Base-by-base conservation (phyloP, 2,113 vertebrate species). In the Alexandromys fortis region DNA sequence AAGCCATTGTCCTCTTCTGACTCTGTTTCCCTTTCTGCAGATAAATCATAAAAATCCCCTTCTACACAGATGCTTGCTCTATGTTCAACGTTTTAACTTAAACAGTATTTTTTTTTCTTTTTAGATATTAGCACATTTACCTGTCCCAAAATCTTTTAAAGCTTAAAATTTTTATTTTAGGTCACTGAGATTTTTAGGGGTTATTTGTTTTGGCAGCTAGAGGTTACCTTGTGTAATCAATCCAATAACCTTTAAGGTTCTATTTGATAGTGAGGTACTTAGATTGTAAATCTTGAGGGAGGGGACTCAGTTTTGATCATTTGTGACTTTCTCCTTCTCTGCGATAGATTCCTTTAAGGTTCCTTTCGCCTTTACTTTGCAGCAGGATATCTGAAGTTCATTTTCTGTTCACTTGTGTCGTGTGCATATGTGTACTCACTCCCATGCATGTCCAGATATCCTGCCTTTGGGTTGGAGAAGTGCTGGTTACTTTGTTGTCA, bases 21-120 rank as follows among this genome's bases (percentile, higher is more conserved):
- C 91, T 94, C 72, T 33, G 65, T 97, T 75, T 91, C 9, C 65
- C 86, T 91, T 6, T 47, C 47, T 87, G 76, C 49, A 92, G 83
- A 85, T 33, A 16, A 47, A 82, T 63, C 77, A 52, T 7, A 16
- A 63, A 94, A 3, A 4, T 72, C 35, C 8, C 55, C 79, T 94
- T 79, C 22, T 45, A 5, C 52, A 9, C 24, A 68, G 21, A 49
- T 81, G 7, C 68, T 94, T 78, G 63, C 33, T 81, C 2, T 28
- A 1, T 16, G 63, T 22, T 49, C 22, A 21, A 30, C 10, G 14
- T 22, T 82, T 82, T 89, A 49, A 91, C 11, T 35, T 83, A 79
- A 24, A 42, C n/a, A 38, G 9, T 42, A 68, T 63, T 45, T 82
- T n/a, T 73, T 63, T 45, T 82, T 87, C n/a, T 82, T 89, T 42